Percentiles rank a stretch among this genome's conserved stretches.
Evolutionary conservation across 2,113 vertebrate species (phyloP).

Genomic region (Irena cyanogastra): DNA sequence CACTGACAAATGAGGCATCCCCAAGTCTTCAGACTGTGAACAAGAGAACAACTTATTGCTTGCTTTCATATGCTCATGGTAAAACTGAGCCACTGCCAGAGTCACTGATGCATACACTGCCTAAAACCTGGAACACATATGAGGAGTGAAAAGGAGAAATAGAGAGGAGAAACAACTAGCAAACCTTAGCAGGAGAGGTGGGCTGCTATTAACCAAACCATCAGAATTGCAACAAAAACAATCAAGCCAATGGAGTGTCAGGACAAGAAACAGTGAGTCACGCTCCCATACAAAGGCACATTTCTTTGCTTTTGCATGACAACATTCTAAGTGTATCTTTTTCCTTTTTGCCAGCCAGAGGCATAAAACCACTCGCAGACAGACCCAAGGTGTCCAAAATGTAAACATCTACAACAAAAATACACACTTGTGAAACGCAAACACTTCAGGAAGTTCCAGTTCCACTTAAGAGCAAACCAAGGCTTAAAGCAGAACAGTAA

Average conservation of each 20-base stretch:
- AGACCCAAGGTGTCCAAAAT: conserved; percentile 6
- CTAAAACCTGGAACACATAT: not conserved
- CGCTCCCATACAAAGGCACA: conserved; percentile 9
- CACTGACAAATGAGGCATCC: fast-evolving
- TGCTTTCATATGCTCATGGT: fast-evolving
- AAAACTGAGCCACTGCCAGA: not conserved
- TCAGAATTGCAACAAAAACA: conserved; percentile 6
- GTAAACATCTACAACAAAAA: conserved; percentile 47
- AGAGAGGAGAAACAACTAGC: not conserved
- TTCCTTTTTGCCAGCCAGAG: conserved; percentile 54
- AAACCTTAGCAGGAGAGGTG: not conserved
- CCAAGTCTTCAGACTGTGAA: not conserved
- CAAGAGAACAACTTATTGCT: not conserved
- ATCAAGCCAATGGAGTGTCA: conserved; percentile 4
- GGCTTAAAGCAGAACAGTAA: not conserved
- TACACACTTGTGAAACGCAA: not conserved
- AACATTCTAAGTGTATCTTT: conserved; percentile 38
- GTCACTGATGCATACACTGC: not conserved
- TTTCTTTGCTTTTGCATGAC: conserved; percentile 52
- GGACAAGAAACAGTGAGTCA: conserved; percentile 50
- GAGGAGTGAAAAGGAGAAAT: not conserved
- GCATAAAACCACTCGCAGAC: conserved; percentile 28
- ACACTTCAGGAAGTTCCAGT: conserved; percentile 27
- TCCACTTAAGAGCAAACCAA: not conserved
- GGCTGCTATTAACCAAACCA: not conserved